These are phyloP conservation scores for Phrynocephalus guinanensis DNA, from an alignment of 2,797 vertebrate species.

Conservation along the genomic window DNA sequence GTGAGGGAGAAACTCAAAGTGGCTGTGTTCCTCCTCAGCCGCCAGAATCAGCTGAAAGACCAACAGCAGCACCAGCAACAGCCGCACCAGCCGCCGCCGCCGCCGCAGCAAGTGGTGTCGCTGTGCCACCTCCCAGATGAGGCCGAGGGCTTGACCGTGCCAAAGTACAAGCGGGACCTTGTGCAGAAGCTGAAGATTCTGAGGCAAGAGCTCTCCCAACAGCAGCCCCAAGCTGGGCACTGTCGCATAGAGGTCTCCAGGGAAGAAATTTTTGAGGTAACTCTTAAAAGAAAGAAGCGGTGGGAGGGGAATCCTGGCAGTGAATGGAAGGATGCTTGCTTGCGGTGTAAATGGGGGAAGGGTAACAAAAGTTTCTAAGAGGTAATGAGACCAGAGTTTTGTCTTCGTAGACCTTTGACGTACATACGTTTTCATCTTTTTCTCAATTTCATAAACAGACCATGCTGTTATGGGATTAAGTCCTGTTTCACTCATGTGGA, in stretches of 20 bases:
- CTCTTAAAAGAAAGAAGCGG: background rate
- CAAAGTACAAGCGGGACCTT: constrained; percentile 94
- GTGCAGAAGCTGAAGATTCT: constrained; percentile 98
- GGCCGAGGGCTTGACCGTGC: constrained; percentile 92
- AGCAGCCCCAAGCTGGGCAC: constrained; percentile 97
- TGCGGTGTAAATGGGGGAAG: background rate
- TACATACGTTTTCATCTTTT: no score
- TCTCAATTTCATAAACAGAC: no score
- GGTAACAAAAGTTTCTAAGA: no score
- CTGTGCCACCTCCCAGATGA: constrained; percentile 91
- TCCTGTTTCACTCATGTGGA: background rate
- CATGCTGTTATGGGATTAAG: background rate
- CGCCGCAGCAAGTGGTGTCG: constrained; percentile 83
- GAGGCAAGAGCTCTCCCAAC: constrained; percentile 94
- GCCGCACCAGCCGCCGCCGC: background rate
- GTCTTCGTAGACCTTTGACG: background rate
- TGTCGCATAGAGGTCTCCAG: constrained; percentile 98
- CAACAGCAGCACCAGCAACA: constrained; percentile 74
- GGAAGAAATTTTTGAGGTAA: constrained; percentile 99
- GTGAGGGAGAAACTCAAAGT: constrained; percentile 7
- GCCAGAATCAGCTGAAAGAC: constrained; percentile 90
- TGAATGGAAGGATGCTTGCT: background rate
- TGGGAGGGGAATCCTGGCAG: background rate
- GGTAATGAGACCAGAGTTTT: background rate
- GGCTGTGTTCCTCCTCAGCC: constrained; percentile 76